Evolutionary conservation across 2,888 invertebrate genomes (phyloP).

Genomic region (Achlya flavicornis): DNA sequence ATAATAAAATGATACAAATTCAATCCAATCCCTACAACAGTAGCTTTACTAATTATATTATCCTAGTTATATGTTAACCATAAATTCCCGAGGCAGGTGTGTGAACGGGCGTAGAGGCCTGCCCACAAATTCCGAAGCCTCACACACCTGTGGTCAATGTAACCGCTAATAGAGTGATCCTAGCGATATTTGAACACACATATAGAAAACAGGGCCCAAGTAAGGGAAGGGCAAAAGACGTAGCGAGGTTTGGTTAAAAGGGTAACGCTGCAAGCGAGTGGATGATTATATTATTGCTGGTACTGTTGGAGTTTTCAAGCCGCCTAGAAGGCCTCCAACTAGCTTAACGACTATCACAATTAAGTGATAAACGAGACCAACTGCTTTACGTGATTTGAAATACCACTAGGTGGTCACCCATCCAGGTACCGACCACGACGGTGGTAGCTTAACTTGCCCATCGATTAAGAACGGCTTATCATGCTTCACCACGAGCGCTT

Average conservation of each 20-base stretch:
- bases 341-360: too few relatives aligned
- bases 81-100: slow-evolving; percentile 19
- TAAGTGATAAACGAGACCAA: too few relatives aligned
- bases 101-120: slow-evolving; percentile 8
- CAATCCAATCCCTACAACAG: neutral
- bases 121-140: slow-evolving; percentile 19
- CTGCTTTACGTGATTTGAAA: too few relatives aligned
- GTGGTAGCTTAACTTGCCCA: too few relatives aligned
- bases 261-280: neutral
- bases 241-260: neutral
- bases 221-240: neutral
- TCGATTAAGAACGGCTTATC: too few relatives aligned
- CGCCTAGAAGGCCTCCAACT: too few relatives aligned
- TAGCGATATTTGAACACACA: neutral
- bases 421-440: too few relatives aligned
- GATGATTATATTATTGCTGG: neutral
- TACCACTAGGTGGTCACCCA: too few relatives aligned
- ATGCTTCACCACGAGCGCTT: too few relatives aligned
- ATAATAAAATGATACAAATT: neutral
- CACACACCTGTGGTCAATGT: slow-evolving; percentile 20
- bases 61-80: slow-evolving; percentile 7
- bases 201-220: neutral
- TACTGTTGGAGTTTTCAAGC: too few relatives aligned
- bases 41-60: neutral
- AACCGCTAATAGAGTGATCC: slow-evolving; percentile 8